These are phyloP conservation scores for Scaptomyza parva DNA, from an alignment of 2,888 invertebrate genomes.

Conservation along the genomic window DNA sequence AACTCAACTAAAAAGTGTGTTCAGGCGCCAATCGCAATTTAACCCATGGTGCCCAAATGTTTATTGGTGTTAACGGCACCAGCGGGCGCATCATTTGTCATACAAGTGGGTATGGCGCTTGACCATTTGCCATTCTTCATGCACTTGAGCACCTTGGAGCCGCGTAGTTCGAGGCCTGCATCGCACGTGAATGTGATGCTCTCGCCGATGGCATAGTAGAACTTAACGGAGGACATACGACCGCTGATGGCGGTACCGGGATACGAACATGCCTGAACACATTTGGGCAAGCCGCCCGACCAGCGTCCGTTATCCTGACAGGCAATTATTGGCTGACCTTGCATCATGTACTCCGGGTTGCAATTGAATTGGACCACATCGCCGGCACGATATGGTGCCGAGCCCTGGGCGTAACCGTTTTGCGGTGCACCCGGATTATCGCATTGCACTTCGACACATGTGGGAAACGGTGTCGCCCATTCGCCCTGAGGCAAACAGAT, in stretches of 20 bases:
- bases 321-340: slow-evolving; percentile 94
- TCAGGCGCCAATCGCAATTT: slow-evolving; percentile 3
- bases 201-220: slow-evolving; percentile 94
- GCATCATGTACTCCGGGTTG: slow-evolving; percentile 94
- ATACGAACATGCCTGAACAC: slow-evolving; percentile 94
- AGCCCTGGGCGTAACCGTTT: slow-evolving; percentile 92
- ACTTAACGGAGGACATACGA: slow-evolving; percentile 93
- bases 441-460: slow-evolving; percentile 93
- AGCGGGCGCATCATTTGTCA: slow-evolving; percentile 68
- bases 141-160: slow-evolving; percentile 92
- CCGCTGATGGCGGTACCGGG: slow-evolving; percentile 94
- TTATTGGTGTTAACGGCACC: slow-evolving; percentile 49
- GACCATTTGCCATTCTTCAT: slow-evolving; percentile 94
- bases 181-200: slow-evolving; percentile 94
- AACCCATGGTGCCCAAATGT: slow-evolving; percentile 68
- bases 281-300: slow-evolving; percentile 93
- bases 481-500: slow-evolving; percentile 90
- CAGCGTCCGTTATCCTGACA: slow-evolving; percentile 95
- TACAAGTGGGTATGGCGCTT: slow-evolving; percentile 92
- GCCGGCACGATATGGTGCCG: slow-evolving; percentile 92
- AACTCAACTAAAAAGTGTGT: slow-evolving; percentile 36
- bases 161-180: slow-evolving; percentile 90
- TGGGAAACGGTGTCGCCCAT: slow-evolving; percentile 92
- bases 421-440: slow-evolving; percentile 90
- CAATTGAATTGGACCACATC: slow-evolving; percentile 95